Evolutionary conservation across 2,113 vertebrate species (phyloP).

Genomic region (Halichoerus grypus): DNA sequence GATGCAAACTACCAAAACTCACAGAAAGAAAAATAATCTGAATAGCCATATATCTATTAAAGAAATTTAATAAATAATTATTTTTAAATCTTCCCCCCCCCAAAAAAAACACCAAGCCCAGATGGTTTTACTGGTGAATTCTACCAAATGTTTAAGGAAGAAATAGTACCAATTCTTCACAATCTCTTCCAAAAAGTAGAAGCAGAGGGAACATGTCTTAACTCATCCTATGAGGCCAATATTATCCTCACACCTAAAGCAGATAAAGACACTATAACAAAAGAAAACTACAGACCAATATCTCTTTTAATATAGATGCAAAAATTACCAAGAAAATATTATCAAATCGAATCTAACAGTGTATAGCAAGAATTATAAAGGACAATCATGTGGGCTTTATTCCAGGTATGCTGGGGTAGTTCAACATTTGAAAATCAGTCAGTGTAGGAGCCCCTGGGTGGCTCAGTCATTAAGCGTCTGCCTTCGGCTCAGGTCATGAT

Average conservation of each 20-base stretch:
- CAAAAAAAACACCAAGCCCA: background rate
- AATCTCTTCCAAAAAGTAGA: background rate
- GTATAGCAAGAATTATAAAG: background rate
- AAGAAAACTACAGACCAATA: background rate
- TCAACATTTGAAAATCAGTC: background rate
- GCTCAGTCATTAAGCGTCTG: too few relatives aligned
- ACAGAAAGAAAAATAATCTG: background rate
- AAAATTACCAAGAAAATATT: background rate
- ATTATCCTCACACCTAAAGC: background rate
- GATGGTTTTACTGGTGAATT: background rate
- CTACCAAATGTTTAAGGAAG: background rate
- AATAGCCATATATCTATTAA: background rate
- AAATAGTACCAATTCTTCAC: background rate
- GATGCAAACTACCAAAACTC: background rate
- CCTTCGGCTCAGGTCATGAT: too few relatives aligned
- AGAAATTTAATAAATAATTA: background rate
- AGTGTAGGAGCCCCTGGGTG: background rate
- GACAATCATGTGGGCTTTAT: background rate
- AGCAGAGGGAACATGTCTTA: background rate
- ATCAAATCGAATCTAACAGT: background rate
- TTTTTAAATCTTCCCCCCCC: background rate
- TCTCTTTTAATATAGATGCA: background rate
- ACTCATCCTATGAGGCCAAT: background rate
- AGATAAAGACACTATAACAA: background rate
- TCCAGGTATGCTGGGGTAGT: background rate